A percentile compares a stretch with the other conserved stretches of the same genome.
phyloP scores from a whole-genome alignment of 2,797 vertebrate genomes.

The Phataginus tetradactyla region DNA sequence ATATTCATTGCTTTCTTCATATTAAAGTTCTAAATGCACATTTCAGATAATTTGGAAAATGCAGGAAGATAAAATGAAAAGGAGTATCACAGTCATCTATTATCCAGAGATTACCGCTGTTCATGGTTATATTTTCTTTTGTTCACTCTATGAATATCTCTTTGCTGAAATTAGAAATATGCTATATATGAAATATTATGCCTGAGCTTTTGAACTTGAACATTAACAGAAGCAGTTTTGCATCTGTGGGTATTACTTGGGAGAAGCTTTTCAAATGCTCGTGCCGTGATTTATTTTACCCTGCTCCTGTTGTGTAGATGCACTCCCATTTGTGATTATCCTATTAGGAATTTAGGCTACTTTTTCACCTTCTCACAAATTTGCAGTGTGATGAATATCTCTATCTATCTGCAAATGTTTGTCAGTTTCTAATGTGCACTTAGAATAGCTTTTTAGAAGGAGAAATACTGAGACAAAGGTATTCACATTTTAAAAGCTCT shows the following conservation, averaged over 20 bases:
- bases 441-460: neutral
- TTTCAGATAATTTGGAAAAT: conserved; percentile 36
- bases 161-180: neutral
- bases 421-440: neutral
- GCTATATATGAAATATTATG: neutral
- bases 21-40: neutral
- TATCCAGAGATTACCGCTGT: neutral
- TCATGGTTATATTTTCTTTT: neutral
- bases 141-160: neutral
- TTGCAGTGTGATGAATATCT: neutral
- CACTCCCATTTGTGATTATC: neutral
- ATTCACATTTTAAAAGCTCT: neutral
- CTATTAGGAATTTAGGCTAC: neutral
- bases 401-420: neutral
- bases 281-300: neutral
- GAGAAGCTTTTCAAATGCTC: conserved; percentile 23
- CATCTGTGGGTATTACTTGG: neutral
- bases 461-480: neutral
- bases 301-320: neutral
- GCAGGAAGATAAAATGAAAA: neutral
- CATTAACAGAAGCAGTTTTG: neutral
- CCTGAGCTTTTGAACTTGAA: conserved; percentile 3
- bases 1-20: neutral
- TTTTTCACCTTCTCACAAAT: neutral
- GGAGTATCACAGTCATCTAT: neutral